These are phyloP conservation scores for Siniperca obscura DNA, from an alignment of 2,797 vertebrate genomes.

Conservation along the genomic window DNA sequence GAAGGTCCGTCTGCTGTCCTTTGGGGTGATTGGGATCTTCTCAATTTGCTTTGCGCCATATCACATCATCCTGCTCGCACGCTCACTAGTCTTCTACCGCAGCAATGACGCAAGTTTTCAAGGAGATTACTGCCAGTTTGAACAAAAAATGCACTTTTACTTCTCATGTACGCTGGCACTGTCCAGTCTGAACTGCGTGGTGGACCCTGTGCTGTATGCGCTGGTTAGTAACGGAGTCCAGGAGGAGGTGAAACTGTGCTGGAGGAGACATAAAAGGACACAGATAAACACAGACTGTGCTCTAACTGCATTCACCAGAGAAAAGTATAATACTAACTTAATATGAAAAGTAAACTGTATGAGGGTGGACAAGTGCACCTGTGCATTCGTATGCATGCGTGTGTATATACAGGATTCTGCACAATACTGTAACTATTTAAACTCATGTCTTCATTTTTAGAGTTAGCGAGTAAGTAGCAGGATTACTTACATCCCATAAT, in stretches of 20 bases:
- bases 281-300: background rate
- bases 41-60: slow-evolving; percentile 86
- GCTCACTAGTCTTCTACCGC: slow-evolving; percentile 76
- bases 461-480: slow-evolving; percentile 7
- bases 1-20: slow-evolving; percentile 84
- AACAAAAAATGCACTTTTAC: slow-evolving; percentile 70
- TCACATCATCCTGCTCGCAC: slow-evolving; percentile 81
- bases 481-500: slow-evolving; percentile 36
- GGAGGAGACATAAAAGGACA: slow-evolving; percentile 24
- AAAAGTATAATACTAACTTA: slow-evolving; percentile 31
- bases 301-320: slow-evolving; percentile 20
- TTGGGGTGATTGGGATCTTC: slow-evolving; percentile 85
- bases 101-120: rapidly evolving
- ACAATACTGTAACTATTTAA: slow-evolving; percentile 9
- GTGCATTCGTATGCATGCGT: background rate
- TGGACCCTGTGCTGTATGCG: slow-evolving; percentile 87
- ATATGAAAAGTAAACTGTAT: slow-evolving; percentile 60
- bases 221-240: slow-evolving; percentile 82
- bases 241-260: slow-evolving; percentile 72
- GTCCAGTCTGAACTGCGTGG: slow-evolving; percentile 85
- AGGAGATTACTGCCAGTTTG: slow-evolving; percentile 78
- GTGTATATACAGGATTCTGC: slow-evolving; percentile 17
- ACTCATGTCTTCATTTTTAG: slow-evolving; percentile 11
- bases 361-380: background rate
- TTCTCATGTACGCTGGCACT: slow-evolving; percentile 82